A percentile compares a stretch with the other conserved stretches of the same genome.
These are phyloP conservation scores for Lepidotrigona ventralis DNA, from an alignment of 1,140 invertebrate genomes.

Conservation along the genomic window DNA sequence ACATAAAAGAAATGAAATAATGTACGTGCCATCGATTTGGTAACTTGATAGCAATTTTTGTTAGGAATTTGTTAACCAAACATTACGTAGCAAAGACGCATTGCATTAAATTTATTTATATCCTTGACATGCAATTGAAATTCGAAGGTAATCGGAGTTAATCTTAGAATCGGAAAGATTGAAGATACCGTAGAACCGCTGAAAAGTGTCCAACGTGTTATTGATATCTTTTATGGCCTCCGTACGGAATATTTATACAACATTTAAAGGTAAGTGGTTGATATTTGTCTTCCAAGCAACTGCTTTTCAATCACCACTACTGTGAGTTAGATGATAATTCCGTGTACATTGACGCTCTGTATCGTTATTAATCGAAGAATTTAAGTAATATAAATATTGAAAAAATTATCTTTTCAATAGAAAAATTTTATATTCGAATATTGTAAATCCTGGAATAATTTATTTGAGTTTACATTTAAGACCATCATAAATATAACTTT, in stretches of 20 bases:
- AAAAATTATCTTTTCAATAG: background rate
- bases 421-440: no score
- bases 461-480: background rate
- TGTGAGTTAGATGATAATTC: background rate
- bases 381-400: background rate
- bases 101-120: background rate
- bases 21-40: background rate
- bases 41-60: background rate
- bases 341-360: background rate
- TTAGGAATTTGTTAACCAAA: background rate
- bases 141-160: background rate
- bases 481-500: background rate
- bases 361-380: background rate
- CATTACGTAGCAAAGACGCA: background rate
- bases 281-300: background rate
- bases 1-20: background rate
- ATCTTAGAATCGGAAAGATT: background rate
- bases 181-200: slow-evolving; percentile 7
- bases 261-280: slow-evolving; percentile 26
- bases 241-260: slow-evolving; percentile 24
- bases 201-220: background rate
- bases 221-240: background rate
- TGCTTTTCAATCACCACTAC: background rate
- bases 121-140: slow-evolving; percentile 6
- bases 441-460: background rate